Evolutionary conservation across 2,113 vertebrate genomes (phyloP).

Genomic region (Geothlypis trichas): DNA sequence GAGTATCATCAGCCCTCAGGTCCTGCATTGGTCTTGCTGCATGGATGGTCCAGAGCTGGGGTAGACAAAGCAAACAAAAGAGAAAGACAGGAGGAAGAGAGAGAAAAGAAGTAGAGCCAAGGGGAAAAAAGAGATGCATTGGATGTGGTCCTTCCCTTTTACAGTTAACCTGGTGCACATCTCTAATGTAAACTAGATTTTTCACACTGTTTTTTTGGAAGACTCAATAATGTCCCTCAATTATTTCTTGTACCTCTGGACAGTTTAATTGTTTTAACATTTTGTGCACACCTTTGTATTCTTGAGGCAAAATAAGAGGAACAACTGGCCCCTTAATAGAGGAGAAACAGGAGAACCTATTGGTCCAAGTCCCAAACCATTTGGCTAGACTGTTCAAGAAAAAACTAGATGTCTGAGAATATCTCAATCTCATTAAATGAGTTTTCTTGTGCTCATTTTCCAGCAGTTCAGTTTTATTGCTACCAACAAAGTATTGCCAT

Average conservation of each 20-base stretch:
- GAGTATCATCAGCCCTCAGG: background rate
- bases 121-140: background rate
- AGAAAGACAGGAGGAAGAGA: background rate
- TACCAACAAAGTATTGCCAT: background rate
- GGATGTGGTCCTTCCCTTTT: background rate
- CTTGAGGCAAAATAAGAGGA: background rate
- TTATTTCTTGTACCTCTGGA: background rate
- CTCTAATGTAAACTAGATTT: background rate
- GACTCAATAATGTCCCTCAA: background rate
- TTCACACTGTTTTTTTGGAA: background rate
- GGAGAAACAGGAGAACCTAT: background rate
- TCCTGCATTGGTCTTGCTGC: rapidly evolving
- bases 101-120: no score
- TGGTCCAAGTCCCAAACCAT: background rate
- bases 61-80: background rate
- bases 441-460: background rate
- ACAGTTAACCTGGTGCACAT: background rate
- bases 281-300: background rate
- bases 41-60: background rate
- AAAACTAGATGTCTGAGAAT: background rate
- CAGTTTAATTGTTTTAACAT: background rate
- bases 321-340: background rate
- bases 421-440: background rate
- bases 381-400: background rate
- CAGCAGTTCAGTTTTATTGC: background rate